Evolutionary conservation across 2,113 vertebrate genomes (phyloP), one percentile per base, ranked within the genome.

Genomic region (Procavia capensis): DNA sequence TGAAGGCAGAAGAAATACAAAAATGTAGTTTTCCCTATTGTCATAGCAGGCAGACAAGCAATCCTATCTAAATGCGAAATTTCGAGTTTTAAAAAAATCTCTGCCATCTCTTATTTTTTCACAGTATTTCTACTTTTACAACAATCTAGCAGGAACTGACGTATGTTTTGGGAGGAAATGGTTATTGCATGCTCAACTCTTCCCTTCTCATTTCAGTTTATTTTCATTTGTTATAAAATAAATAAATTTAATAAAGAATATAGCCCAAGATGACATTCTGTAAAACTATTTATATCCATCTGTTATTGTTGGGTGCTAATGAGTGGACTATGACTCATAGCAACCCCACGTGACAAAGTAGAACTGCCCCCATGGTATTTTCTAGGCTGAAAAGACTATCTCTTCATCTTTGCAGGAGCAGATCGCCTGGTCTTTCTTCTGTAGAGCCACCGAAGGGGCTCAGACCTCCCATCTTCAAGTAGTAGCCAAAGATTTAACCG

Each of bases 191-290:
- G 50, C 2, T 84, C 76, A 84, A 24, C 11, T 59, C 17, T 78
- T 82, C 16, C 25, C 68, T 31, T 70, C 45, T 95, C 59, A 91
- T 24, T 87, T 88, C 4, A 75, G 9, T 78, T 88, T 64, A 34
- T 84, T 92, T 95, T 39, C 34, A 75, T 78, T 86, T 78, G 50
- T 45, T 88, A 47, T 39, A 90, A 43, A 47, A 90, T n/a, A 89
- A 90, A 90, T 66, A 54, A 20, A 89, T 82, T 87, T 70, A 75
- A 86, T 94, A 41, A 68, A 66, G 43, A 93, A 76, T 76, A 17
- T 36, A 61, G 57, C 83, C 39, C n/a, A 50, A 61, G 75, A 84
- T 87, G 34, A 1, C 45, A 34, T 84, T 95, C 80, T 50, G 64
- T 50, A 63, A 94, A 86, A 81, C 63, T 31, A 84, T 63, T 76